Percentiles rank a stretch among this genome's conserved stretches.
phyloP scores from a whole-genome alignment of 2,113 vertebrate species.

The Bos javanicus region DNA sequence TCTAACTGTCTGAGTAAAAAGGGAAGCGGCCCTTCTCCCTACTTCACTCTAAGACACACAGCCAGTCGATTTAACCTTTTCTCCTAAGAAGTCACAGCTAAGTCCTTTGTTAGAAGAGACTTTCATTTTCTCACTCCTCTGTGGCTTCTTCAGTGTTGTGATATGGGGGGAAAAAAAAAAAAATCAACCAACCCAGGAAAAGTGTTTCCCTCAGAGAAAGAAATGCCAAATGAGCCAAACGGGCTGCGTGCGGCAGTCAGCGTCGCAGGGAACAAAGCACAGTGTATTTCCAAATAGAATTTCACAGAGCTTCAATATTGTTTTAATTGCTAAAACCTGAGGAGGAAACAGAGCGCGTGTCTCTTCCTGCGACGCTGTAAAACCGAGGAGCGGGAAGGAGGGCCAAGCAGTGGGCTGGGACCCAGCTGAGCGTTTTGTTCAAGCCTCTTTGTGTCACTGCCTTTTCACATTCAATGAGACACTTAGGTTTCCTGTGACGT shows the following conservation, averaged over 20 bases:
- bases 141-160: background rate
- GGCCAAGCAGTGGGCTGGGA: constrained; percentile 3
- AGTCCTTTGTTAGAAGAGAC: background rate
- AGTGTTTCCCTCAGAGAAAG: background rate
- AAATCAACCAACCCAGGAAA: background rate
- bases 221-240: background rate
- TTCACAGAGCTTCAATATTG: constrained; percentile 31
- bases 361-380: background rate
- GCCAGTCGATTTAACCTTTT: constrained; percentile 46
- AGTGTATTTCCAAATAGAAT: constrained; percentile 42
- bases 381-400: background rate
- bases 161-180: background rate
- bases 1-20: constrained; percentile 16
- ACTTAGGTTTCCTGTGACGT: constrained; percentile 57
- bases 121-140: constrained; percentile 8
- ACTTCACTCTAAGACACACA: constrained; percentile 34
- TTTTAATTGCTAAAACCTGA: constrained; percentile 71
- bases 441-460: constrained; percentile 57
- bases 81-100: constrained; percentile 50
- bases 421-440: constrained; percentile 67
- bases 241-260: constrained; percentile 17
- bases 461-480: constrained; percentile 63
- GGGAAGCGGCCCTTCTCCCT: background rate
- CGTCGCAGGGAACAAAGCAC: constrained; percentile 2
- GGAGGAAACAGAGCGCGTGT: constrained; percentile 22